These are phyloP conservation scores for Macrophya alboannulata DNA, from an alignment of 2,888 invertebrate genomes.

Conservation along the genomic window DNA sequence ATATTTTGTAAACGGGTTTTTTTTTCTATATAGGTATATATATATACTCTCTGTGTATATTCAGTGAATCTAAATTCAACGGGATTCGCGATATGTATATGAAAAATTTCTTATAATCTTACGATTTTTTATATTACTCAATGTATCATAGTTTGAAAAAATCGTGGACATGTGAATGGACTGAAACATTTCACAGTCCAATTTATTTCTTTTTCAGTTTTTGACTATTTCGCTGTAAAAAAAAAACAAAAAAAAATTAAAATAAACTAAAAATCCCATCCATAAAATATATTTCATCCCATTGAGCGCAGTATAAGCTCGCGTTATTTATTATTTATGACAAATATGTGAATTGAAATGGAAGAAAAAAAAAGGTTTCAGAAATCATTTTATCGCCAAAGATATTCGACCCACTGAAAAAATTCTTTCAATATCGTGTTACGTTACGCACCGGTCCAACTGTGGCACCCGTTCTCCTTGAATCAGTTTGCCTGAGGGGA, in stretches of 20 bases:
- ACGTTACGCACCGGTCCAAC: neutral
- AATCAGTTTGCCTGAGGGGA: neutral
- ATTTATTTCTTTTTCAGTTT: neutral
- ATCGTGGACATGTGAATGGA: neutral
- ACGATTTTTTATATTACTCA: neutral
- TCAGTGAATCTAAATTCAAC: neutral
- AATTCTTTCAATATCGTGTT: slow-evolving; percentile 27
- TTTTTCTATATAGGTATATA: no score
- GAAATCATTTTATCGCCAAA: neutral
- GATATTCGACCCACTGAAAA: slow-evolving; percentile 35
- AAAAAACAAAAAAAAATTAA: no score
- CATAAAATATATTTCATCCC: no score
- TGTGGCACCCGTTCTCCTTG: slow-evolving; percentile 46
- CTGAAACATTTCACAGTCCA: neutral
- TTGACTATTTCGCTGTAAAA: neutral
- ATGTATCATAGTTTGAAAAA: neutral
- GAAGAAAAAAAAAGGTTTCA: neutral
- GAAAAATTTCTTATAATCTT: neutral
- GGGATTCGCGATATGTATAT: neutral
- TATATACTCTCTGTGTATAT: no score
- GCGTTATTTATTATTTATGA: neutral
- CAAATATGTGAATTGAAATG: neutral
- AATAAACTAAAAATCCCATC: no score
- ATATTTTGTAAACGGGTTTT: no score
- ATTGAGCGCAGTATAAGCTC: no score